Evolutionary conservation across 2,797 vertebrate genomes (phyloP), one percentile per base, ranked within the genome.

Genomic region (Chiroxiphia lanceolata): DNA sequence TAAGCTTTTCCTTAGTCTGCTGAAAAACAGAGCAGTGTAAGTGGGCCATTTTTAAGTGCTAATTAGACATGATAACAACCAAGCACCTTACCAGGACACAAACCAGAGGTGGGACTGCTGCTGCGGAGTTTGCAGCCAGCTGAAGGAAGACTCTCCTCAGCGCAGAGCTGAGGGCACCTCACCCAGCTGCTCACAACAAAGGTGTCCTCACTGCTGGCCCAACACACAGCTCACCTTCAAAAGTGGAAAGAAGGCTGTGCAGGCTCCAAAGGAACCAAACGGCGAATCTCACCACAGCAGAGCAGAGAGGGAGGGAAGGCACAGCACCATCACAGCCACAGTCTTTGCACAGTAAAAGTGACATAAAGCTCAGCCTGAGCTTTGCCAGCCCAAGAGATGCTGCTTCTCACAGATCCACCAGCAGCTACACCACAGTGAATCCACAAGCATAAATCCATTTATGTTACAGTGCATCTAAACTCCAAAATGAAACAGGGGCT

Each of bases 251-350:
- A 4, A 22, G 68, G 29, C 80, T 60, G 67, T 14, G 48, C 5
- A 45, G 47, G 45, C 42, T 56, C 38, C 36, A 1, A 2, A 7
- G 31, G 42, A 33, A 22, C 3, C 0, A 1, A 34, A 51, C 15
- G 7, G 21, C 2, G 0, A 42, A 38, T 15, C 50, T 1, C 6
- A 1, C 42, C 4, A 3, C 11, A 44, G 65, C 45, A 36, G 45
- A 59, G 33, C 50, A n/a, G 34, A n/a, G 42, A 47, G 26, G 34
- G 38, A 42, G 48, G 2, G 22, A 10, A 53, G 83, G 71, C 25
- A 3, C 31, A 11, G 57, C 8, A 7, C 47, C 13, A 1, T 26
- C 7, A 0, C 3, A 33, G 5, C n/a, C 38, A 1, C 0, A 1
- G n/a, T 36, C 51, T 4, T 13, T 26, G 45, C 72, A 34, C 51